Evolutionary conservation across 2,888 invertebrate species (phyloP).

Genomic region (Agapostemon virescens): DNA sequence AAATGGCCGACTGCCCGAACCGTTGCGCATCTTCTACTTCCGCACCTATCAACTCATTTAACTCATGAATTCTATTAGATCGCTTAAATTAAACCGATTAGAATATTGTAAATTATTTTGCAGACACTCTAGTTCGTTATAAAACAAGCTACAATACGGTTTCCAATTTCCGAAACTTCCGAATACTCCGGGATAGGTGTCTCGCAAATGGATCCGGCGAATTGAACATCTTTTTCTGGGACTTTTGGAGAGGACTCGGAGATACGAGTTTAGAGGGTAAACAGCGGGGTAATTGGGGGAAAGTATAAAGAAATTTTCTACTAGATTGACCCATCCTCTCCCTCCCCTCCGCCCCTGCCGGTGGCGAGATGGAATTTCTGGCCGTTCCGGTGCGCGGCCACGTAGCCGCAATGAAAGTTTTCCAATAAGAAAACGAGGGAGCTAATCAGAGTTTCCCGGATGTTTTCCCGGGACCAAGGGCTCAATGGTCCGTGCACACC

Average conservation of each 20-base stretch:
- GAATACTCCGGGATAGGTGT: not conserved
- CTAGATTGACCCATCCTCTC: slow-evolving; percentile 73
- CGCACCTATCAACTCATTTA: too few relatives aligned
- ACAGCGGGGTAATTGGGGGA: slow-evolving; percentile 69
- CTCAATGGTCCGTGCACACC: slow-evolving; percentile 73
- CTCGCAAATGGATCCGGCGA: not conserved
- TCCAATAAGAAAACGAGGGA: slow-evolving; percentile 75
- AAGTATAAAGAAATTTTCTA: slow-evolving; percentile 75
- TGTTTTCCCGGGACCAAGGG: slow-evolving; percentile 54
- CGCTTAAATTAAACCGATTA: too few relatives aligned
- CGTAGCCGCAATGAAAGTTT: slow-evolving; percentile 69
- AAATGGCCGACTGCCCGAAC: too few relatives aligned
- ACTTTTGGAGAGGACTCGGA: not conserved
- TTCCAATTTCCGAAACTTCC: not conserved
- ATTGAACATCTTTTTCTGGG: not conserved
- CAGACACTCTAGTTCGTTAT: not conserved
- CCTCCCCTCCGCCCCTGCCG: too few relatives aligned
- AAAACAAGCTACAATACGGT: not conserved
- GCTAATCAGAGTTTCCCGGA: slow-evolving; percentile 75
- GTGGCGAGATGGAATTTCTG: slow-evolving; percentile 71
- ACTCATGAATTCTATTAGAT: too few relatives aligned
- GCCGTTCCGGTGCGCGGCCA: slow-evolving; percentile 3
- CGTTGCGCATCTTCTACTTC: too few relatives aligned
- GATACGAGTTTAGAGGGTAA: slow-evolving; percentile 63
- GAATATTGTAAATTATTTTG: not conserved